Percentiles rank a stretch among this genome's conserved stretches.
Conservation (phyloP, 2,113 vertebrate species). For the Apodemus speciosus region DNA sequence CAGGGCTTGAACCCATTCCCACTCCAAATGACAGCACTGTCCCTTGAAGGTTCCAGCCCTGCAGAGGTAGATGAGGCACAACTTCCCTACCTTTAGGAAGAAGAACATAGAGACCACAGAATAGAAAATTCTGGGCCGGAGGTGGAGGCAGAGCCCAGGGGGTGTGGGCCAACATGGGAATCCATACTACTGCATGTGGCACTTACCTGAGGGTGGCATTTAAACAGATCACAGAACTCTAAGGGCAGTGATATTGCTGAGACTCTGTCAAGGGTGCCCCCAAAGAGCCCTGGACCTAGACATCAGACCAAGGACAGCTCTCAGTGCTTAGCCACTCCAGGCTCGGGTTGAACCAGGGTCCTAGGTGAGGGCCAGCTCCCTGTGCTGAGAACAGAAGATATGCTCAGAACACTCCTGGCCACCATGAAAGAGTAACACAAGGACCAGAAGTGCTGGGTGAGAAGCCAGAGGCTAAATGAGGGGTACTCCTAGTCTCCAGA, state of each 20-base stretch:
- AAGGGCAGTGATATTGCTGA: rapidly evolving
- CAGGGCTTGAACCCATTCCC: no score
- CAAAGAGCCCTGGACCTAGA: not conserved
- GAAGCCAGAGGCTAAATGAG: not conserved
- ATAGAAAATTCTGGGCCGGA: not conserved
- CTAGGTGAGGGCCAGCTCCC: not conserved
- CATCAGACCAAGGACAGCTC: not conserved
- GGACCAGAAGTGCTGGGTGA: not conserved
- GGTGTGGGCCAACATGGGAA: not conserved
- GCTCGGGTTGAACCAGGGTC: not conserved
- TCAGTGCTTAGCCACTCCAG: not conserved
- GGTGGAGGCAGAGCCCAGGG: not conserved
- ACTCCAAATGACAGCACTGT: no score
- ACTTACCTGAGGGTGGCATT: rapidly evolving
- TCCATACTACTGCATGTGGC: not conserved
- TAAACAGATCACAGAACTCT: not conserved
- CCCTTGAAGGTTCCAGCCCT: not conserved
- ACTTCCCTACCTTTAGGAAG: not conserved
- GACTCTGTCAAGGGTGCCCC: not conserved
- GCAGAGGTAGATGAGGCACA: not conserved
- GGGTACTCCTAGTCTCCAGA: not conserved
- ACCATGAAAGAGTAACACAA: not conserved
- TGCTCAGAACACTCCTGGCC: not conserved
- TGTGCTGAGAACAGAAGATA: not conserved
- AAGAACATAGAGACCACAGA: rapidly evolving